Evolutionary conservation across 1,140 invertebrate species (phyloP).

Genomic region (Drosophila baimaii): DNA sequence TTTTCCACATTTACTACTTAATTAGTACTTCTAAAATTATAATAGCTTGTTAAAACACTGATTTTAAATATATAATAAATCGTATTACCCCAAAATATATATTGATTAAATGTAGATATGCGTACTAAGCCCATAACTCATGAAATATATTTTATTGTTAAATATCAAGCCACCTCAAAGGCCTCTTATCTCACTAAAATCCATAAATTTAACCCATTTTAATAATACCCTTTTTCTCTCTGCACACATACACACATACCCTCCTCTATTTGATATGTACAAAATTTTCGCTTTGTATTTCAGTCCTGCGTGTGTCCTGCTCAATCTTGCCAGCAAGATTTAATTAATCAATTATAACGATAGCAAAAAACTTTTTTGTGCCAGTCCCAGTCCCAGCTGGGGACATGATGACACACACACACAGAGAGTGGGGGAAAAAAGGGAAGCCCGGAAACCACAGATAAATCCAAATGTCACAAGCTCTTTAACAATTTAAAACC

Average conservation of each 20-base stretch:
- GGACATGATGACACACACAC: conserved; percentile 10
- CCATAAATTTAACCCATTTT: not conserved
- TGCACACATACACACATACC: not conserved
- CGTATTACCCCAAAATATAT: too few relatives aligned
- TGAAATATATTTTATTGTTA: too few relatives aligned
- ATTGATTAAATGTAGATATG: too few relatives aligned
- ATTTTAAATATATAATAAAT: too few relatives aligned
- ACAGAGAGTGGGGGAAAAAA: not conserved
- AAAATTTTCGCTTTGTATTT: conserved; percentile 28
- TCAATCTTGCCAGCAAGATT: conserved; percentile 61
- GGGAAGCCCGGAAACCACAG: conserved; percentile 34
- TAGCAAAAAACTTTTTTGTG: conserved; percentile 61
- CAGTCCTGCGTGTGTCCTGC: conserved; percentile 28
- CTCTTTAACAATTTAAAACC: conserved; percentile 71
- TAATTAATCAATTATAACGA: conserved; percentile 81
- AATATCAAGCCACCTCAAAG: not conserved
- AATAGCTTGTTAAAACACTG: too few relatives aligned
- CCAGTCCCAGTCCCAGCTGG: conserved; percentile 36
- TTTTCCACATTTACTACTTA: too few relatives aligned
- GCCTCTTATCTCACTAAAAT: not conserved
- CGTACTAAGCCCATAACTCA: too few relatives aligned
- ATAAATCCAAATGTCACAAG: conserved; percentile 78
- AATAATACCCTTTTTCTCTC: not conserved
- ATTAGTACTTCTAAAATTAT: too few relatives aligned
- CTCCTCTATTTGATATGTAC: conserved; percentile 4